These are phyloP conservation scores for Chaetophractus vellerosus DNA, from an alignment of 2,797 vertebrate genomes.

Conservation along the genomic window DNA sequence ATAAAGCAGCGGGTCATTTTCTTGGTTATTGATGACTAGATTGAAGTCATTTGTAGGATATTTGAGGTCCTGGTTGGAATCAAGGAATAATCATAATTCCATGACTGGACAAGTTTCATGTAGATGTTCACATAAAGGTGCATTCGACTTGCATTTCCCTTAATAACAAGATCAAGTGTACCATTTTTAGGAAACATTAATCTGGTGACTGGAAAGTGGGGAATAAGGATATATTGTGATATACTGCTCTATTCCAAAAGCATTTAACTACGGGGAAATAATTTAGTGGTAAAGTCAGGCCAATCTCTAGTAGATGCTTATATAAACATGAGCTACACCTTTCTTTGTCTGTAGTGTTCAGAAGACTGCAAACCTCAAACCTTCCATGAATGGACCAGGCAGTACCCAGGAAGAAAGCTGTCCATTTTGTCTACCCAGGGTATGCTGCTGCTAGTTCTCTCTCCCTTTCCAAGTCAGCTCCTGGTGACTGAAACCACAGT, in stretches of 20 bases:
- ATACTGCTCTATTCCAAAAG: not conserved
- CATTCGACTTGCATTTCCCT: not conserved
- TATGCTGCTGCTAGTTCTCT: not conserved
- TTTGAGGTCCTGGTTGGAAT: not conserved
- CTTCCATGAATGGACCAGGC: not conserved
- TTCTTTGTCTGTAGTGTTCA: not conserved
- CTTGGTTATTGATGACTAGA: not conserved
- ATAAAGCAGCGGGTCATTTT: not conserved
- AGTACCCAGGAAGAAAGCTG: not conserved
- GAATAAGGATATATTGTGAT: not conserved
- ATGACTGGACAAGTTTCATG: not conserved
- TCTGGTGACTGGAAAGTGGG: not conserved
- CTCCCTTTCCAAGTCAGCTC: not conserved
- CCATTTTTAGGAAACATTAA: not conserved
- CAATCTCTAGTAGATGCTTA: not conserved
- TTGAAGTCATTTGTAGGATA: slow-evolving; percentile 6
- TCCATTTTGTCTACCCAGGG: not conserved
- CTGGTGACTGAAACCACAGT: not conserved
- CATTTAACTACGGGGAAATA: not conserved
- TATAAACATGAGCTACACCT: not conserved
- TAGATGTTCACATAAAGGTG: slow-evolving; percentile 8
- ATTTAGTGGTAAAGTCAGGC: not conserved
- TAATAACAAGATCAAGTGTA: not conserved
- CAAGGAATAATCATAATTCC: not conserved
- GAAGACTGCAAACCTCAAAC: not conserved